Evolutionary conservation across 2,888 invertebrate species (phyloP), one percentile per base, ranked within the genome.

Genomic region (Drosophila vallismaia): DNA sequence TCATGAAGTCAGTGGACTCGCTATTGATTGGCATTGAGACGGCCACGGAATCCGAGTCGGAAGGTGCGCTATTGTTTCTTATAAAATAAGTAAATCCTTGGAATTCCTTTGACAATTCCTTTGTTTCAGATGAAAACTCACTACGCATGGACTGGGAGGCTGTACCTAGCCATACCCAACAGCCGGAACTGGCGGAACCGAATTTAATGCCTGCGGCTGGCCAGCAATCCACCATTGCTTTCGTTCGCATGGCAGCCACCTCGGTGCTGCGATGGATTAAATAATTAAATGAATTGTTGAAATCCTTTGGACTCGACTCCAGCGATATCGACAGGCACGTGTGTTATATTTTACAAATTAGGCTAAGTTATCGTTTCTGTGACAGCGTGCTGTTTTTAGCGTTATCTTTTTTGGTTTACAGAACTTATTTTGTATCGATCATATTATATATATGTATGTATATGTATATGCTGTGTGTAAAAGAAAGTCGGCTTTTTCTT

Each of bases 71-170:
- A 33, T n/a, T 3, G 0, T 6, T 4, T 4, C 19, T 3, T 28
- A 24, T 8, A 8, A 42, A 42, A 10, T 4, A 3, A 7, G 28
- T n/a, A 28, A 36, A 4, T 26, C 6, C 14, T 19, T 19, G 19
- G 26, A 3, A 10, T 7, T 5, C 19, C 19, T 19, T 19, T 19
- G 19, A 19, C 19, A 19, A 12, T 31, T 9, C 8, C 3, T 14
- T 36, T n/a, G 9, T 26, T 45, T 3, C 51, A 90, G 91, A 91
- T 82, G 92, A 92, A 74, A 96, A 96, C 87, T 94, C 94, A 53
- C 93, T 96, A 68, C 94, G 94, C 81, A 94, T 94, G 92, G 97
- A 95, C 89, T 96, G 96, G 96, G 96, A 96, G 92, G 94, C 95
- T 62, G 95, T 96, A 89, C 88, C 91, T 2, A 89, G 82, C 60